Evolutionary conservation across 2,113 vertebrate species (phyloP).

Genomic region (Lasiurus borealis): DNA sequence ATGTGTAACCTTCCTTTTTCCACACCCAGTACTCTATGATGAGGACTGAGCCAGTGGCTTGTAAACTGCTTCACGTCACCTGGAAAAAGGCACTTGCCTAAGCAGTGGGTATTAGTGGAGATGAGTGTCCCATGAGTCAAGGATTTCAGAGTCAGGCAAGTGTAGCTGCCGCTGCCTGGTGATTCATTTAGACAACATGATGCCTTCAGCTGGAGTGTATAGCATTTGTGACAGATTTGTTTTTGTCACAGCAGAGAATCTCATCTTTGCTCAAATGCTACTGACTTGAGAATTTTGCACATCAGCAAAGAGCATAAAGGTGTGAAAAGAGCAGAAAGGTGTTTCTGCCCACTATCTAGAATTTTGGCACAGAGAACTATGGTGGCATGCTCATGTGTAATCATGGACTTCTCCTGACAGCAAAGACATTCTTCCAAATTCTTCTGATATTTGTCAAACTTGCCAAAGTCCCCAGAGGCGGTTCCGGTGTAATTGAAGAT

Average conservation of each 20-base stretch:
- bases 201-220: neutral
- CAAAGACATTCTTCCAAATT: neutral
- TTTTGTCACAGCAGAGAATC: neutral
- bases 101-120: neutral
- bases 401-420: neutral
- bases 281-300: neutral
- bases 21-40: neutral
- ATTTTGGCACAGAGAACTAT: neutral
- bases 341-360: neutral
- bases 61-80: neutral
- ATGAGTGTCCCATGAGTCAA: conserved; percentile 66
- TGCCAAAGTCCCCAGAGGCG: neutral
- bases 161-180: neutral
- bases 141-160: neutral
- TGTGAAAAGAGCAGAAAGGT: neutral
- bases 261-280: neutral
- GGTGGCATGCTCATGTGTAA: neutral
- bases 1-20: neutral
- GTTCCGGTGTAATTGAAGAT: neutral
- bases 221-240: neutral
- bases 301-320: neutral
- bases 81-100: neutral
- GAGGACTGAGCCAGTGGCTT: neutral
- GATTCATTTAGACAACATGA: neutral
- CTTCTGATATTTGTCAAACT: neutral